Base-by-base conservation (phyloP, 1,140 invertebrate genomes). In the Lucilia sericata region DNA sequence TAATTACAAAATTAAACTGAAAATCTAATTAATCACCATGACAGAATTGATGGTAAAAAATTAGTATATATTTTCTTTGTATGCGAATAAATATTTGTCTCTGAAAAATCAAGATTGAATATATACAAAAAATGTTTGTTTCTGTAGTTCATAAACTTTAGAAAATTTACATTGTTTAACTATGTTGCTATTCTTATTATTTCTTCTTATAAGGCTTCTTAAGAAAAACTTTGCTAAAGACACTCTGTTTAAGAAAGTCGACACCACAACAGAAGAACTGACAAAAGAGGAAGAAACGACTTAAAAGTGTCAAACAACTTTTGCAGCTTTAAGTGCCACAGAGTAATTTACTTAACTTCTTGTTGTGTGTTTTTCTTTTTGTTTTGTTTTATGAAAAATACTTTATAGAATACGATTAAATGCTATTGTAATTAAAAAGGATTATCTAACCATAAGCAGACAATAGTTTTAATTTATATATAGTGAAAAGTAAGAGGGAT, bases 21-120 rank as follows among this genome's bases (percentile, higher is more conserved):
- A 70, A 21, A 70, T 70, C n/a, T 70, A 70, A 70, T 70, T 70
- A 70, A 70, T 70, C 65, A 70, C 65, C 21, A 21, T 70, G 9
- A 70, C 9, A 21, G 21, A 25, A 21, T 30, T 70, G 51, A 4
- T 55, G 51, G 12, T 55, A 5, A n/a, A 55, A 55, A 55, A 13
- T 30, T 55, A 1, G 1, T 14, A 55, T 10, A 1, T 14, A 4
- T 55, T 55, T 55, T 55, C 4, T 55, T 42, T 42, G 10, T 7
- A 42, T 42, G 42, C 42, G 42, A 42, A 42, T 42, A 42, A 42
- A 10, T 10, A 42, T 42, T 42, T 42, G 2, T 7, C 10, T 42
- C 10, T 42, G 2, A 42, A 42, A 2, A 2, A 7, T 8, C 42
- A 42, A 42, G 5, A 42, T 42, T 42, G 0, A 42, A 42, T 42